A percentile compares a stretch with the other conserved stretches of the same genome.
Evolutionary conservation across 1,140 invertebrate genomes (phyloP).

Genomic region (Drosophila gunungcola): DNA sequence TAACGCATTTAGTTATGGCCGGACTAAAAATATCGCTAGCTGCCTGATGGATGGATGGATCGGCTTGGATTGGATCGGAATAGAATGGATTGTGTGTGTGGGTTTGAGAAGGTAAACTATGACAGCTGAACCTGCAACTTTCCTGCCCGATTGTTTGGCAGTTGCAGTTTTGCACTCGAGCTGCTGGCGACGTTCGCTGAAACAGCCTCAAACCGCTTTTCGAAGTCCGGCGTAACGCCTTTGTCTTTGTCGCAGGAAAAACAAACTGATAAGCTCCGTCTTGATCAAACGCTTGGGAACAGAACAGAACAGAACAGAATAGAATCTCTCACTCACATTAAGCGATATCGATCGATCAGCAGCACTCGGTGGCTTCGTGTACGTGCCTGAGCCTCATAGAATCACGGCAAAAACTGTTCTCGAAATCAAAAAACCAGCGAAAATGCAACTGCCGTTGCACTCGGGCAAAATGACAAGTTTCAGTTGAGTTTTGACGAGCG

Average conservation of each 20-base stretch:
- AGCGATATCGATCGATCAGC: conserved; percentile 23
- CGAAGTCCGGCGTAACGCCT: not conserved
- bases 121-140: conserved; percentile 1
- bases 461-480: conserved; percentile 60
- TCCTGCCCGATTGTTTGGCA: not conserved
- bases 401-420: conserved; percentile 38
- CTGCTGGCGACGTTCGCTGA: conserved; percentile 20
- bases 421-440: conserved; percentile 18
- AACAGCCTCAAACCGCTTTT: conserved; percentile 30
- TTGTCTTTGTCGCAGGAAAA: conserved; percentile 20
- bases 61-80: conserved; percentile 9
- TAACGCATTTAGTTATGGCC: conserved; percentile 64
- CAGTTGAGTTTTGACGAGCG: conserved; percentile 67
- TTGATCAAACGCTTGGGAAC: conserved; percentile 13
- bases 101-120: not conserved
- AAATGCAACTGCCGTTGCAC: conserved; percentile 51
- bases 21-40: conserved; percentile 64
- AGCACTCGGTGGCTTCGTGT: conserved; percentile 14
- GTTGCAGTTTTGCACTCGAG: conserved; percentile 63
- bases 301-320: not conserved
- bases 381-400: conserved; percentile 45
- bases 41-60: conserved; percentile 37
- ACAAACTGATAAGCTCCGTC: conserved; percentile 27
- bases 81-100: not conserved
- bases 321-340: conserved; percentile 2